Percentiles rank a stretch among this genome's conserved stretches.
These are phyloP conservation scores for Osmerus mordax DNA, from an alignment of 2,113 vertebrate species.

Conservation along the genomic window DNA sequence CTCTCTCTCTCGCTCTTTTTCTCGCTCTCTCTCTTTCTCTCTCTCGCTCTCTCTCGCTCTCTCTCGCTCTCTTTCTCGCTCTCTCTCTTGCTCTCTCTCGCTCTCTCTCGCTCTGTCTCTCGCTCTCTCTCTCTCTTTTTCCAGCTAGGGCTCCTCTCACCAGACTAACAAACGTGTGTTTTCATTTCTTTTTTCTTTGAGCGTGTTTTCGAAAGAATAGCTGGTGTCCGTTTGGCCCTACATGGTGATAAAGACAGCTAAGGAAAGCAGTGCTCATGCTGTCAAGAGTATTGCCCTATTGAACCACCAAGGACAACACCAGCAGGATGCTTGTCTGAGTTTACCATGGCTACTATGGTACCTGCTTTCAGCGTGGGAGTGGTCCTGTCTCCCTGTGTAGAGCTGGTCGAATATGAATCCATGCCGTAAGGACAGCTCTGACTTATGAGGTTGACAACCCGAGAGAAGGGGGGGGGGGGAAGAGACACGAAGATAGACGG, in stretches of 20 bases:
- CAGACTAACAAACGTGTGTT: conserved; percentile 23
- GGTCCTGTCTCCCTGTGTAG: too few relatives aligned
- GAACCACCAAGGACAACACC: not conserved
- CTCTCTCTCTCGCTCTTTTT: too few relatives aligned
- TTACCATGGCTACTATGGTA: not conserved
- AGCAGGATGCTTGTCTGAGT: not conserved
- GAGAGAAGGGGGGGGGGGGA: not conserved
- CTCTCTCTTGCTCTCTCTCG: not conserved
- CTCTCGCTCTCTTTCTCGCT: not conserved
- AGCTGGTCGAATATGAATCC: too few relatives aligned
- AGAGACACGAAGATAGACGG: not conserved
- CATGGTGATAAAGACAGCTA: not conserved
- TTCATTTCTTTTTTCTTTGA: conserved; percentile 16
- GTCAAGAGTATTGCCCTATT: not conserved
- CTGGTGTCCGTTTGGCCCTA: conserved; percentile 16
- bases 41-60: conserved; percentile 8
- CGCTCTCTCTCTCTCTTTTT: too few relatives aligned
- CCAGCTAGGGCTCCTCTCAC: not conserved
- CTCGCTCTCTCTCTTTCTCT: too few relatives aligned
- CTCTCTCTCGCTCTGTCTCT: too few relatives aligned
- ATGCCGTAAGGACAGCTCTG: too few relatives aligned
- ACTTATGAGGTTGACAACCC: too few relatives aligned
- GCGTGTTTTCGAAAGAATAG: conserved; percentile 11
- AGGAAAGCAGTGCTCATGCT: not conserved
- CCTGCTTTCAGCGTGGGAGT: too few relatives aligned